Base-by-base conservation (phyloP, 2,888 invertebrate species). In the Ephialtes manifestator region DNA sequence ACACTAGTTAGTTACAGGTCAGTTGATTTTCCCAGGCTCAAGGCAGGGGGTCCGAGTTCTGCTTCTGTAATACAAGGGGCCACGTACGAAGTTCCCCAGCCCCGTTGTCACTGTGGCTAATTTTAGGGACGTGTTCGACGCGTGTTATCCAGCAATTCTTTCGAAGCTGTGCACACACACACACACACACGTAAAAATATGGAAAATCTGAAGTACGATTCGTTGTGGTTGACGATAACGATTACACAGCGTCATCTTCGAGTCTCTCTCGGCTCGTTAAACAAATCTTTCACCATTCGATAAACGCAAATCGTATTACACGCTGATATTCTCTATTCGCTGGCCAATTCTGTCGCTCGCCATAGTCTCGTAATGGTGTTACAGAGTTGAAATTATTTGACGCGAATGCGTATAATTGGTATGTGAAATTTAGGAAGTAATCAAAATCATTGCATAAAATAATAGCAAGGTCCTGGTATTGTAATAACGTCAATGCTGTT, bases 1-100 rank as follows among this genome's bases (percentile, higher is more conserved):
- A 93, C 89, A 91, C 92, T 89, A 91, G 93, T 94, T 94, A 93
- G 94, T 93, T 93, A 93, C 94, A 92, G 93, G 94, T 94, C 94
- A 94, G 92, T 93, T 92, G 91, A 93, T 93, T 94, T 94, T 94
- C 94, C 94, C 94, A 94, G 91, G 93, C 90, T 90, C 48, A 10
- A 63, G 39, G 70, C 39, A 79, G 84, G 89, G 89, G 89, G 89
- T 87, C 81, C 75, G 83, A 71, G 75, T 72, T 82, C 77, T 87
- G 86, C 88, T 86, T 86, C 87, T 85, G 63, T 71, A 86, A 81
- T 18, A 84, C 72, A 78, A 65, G 79, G 70, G 81, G 46, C 71
- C 46, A 46, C 48, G 18, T 65, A n/a, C 71, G 68, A 80, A 68
- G 51, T 76, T 76, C 58, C 60, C 24, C 55, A 68, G 58, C 43